Evolutionary conservation across 92 coral and sea anemone genomes (phyloP).

Genomic region (Siderastrea siderea): DNA sequence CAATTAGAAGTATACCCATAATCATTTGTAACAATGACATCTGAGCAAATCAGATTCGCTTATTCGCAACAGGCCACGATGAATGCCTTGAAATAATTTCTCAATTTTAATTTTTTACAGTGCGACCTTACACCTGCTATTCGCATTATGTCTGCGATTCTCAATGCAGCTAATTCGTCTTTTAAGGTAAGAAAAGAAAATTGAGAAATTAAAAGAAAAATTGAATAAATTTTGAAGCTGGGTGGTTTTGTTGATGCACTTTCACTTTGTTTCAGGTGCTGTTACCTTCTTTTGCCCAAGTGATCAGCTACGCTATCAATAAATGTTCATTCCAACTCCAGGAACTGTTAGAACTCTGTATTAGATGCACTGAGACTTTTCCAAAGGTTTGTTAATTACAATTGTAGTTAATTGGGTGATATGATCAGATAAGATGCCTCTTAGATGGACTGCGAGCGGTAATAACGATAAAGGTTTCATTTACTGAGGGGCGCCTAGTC

Average conservation of each 20-base stretch:
- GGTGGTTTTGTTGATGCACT: background rate
- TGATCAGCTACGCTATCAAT: slow-evolving; percentile 83
- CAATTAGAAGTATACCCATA: too few relatives aligned
- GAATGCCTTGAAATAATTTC: background rate
- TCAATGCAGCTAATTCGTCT: slow-evolving; percentile 93
- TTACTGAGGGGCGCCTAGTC: too few relatives aligned
- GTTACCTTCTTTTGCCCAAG: slow-evolving; percentile 88
- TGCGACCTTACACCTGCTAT: slow-evolving; percentile 91
- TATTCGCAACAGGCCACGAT: too few relatives aligned
- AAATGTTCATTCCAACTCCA: slow-evolving; percentile 95
- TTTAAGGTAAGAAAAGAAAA: slow-evolving; percentile 78
- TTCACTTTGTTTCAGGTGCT: slow-evolving; percentile 87
- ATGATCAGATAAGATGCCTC: background rate
- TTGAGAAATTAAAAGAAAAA: background rate
- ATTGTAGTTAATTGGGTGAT: background rate
- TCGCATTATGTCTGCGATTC: slow-evolving; percentile 88
- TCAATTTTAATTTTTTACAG: slow-evolving; percentile 47
- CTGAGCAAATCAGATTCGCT: too few relatives aligned
- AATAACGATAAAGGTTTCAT: too few relatives aligned
- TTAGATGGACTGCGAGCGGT: too few relatives aligned
- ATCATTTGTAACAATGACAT: too few relatives aligned
- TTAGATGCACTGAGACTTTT: slow-evolving; percentile 95
- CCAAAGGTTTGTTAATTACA: slow-evolving; percentile 73
- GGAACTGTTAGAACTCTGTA: slow-evolving; percentile 87
- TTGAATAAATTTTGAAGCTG: too few relatives aligned